Base-by-base conservation (phyloP, 2,797 vertebrate species). In the Tachyglossus aculeatus region DNA sequence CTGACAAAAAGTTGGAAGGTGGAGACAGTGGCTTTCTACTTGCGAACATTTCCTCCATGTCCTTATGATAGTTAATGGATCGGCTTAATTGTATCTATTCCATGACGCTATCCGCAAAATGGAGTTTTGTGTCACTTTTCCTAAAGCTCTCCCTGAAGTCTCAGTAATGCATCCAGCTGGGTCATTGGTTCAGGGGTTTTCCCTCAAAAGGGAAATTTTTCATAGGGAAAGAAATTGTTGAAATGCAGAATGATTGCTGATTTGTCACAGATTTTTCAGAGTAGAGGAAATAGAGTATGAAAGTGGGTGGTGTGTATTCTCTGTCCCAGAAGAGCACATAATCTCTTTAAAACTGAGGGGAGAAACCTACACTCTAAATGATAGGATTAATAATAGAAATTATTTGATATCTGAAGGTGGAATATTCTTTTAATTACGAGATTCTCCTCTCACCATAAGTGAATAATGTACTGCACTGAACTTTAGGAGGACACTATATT, bases 291-390 rank as follows among this genome's bases (percentile, higher is more conserved):
- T 52, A 10, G 34, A 47, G n/a, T 63, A 71, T 22, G 38, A 48
- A 33, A n/a, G 38, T 58, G 29, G 53, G 60, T 51, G 24, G 68
- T 69, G 73, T 67, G 71, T 78, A 36, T 72, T 82, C 68, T 55
- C 54, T 75, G 29, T 70, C 82, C 82, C 82, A 47, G 44, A 24
- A 68, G 25, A 19, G 3, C 52, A 58, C 44, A 59, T 33, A 56
- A 31, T 33, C 75, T 78, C 32, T 69, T 77, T 77, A 59, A 81
- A 74, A 58, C 11, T 29, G 45, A 59, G 13, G 15, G 8, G 27
- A 60, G 37, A 36, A 5, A 56, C 43, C 44, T 2, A 1, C 55
- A 74, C 69, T 43, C 29, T 52, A 57, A 70, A 78, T 54, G 53
- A 85, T 9, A 18, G 57, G 82, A 78, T 72, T 70, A 51, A 67